A percentile compares a stretch with the other conserved stretches of the same genome.
phyloP scores from a whole-genome alignment of 2,888 invertebrate species.

The Cyrtodaria siliqua region DNA sequence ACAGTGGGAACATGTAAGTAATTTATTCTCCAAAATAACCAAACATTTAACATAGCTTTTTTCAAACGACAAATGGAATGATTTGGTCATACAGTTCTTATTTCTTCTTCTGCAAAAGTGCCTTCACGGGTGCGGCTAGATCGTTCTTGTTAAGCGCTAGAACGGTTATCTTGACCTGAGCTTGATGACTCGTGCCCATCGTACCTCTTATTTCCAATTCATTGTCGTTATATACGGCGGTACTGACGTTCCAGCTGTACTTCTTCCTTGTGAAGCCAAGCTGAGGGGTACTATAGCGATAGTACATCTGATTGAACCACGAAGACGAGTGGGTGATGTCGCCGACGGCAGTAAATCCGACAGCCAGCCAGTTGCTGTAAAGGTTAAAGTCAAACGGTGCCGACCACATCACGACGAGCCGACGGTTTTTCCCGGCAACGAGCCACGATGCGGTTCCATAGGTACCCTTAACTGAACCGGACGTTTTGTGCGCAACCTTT shows the following conservation, averaged over 20 bases:
- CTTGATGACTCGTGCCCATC: constrained; percentile 45
- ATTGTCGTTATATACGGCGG: constrained; percentile 18
- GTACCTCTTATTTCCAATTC: constrained; percentile 29
- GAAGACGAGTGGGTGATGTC: background rate
- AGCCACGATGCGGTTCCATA: too few relatives aligned
- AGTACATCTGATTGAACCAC: constrained; percentile 47
- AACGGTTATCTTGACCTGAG: constrained; percentile 36
- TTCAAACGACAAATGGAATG: too few relatives aligned
- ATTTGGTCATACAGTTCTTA: too few relatives aligned
- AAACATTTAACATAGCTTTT: too few relatives aligned
- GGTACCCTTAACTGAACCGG: too few relatives aligned
- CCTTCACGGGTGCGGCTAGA: constrained; percentile 30
- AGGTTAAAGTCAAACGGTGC: constrained; percentile 45
- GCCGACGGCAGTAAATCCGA: constrained; percentile 28
- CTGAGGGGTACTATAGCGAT: background rate
- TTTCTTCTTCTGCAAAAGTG: too few relatives aligned
- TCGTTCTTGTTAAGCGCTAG: constrained; percentile 14
- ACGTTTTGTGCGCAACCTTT: too few relatives aligned
- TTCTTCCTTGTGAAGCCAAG: constrained; percentile 18
- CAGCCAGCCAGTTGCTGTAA: constrained; percentile 44
- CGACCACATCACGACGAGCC: constrained; percentile 55
- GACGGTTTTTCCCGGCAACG: too few relatives aligned
- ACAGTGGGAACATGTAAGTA: too few relatives aligned
- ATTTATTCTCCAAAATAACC: too few relatives aligned
- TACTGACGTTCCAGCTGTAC: constrained; percentile 9